Base-by-base conservation (phyloP, 1,140 invertebrate species). In the Ectropis grisescens region DNA sequence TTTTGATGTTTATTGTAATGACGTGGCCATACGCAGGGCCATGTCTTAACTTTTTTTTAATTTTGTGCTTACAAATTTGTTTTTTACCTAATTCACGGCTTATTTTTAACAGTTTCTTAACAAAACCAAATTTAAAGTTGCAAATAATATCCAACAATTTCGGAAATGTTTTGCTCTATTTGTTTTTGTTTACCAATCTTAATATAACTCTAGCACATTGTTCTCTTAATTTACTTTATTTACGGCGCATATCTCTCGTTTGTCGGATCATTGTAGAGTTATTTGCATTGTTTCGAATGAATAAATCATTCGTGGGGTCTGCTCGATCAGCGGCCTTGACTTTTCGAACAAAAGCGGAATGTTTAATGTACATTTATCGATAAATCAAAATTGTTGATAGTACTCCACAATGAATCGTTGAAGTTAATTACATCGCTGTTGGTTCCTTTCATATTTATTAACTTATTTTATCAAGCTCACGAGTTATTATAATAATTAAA, bases 401-500 rank as follows among this genome's bases (percentile, higher is more conserved):
- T 34, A n/a, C 14, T 24, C 30, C 38, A 47, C 51, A 49, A 43
- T 54, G 40, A 31, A 37, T 40, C 45, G 30, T 57, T 42, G 39
- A 47, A 43, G 39, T 37, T 51, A 51, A 56, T 47, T 51, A 47
- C 37, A 14, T 30, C 23, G 30, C 34, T 13, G 29, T 25, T 30
- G 19, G 24, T 10, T 13, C 19, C 33, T 11, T 30, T 42, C 39
- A 32, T 41, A 33, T 41, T 52, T 47, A 42, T 43, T 43, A 11
- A 15, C 29, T 33, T 29, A 24, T 45, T 49, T 44, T 33, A 41
- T 43, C 40, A 34, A 29, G 14, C 29, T 35, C 42, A 46, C 27
- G 43, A 31, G 24, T 33, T 49, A 31, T 38, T 33, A 27, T 51
- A 43, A 47, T 51, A 43, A 51, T 51, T 51, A 46, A 46, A 47